These are phyloP conservation scores for honey bee (Apis mellifera) DNA, from an alignment of 1,140 invertebrate species.

Conservation along the genomic window DNA sequence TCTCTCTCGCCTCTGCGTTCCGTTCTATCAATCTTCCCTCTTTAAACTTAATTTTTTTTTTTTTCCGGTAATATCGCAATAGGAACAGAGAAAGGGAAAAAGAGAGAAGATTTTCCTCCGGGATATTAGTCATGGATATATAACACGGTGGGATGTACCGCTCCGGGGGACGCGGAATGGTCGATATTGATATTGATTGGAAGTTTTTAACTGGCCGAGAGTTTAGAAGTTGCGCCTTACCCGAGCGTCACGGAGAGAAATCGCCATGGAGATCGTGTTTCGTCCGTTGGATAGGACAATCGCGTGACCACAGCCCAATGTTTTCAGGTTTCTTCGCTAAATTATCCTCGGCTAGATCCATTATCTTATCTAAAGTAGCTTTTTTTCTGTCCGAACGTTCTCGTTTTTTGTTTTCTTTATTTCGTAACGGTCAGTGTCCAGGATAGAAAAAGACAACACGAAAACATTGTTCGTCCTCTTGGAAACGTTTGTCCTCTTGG, in stretches of 20 bases:
- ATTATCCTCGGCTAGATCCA: neutral
- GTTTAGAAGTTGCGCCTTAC: conserved; percentile 7
- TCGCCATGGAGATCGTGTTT: conserved; percentile 19
- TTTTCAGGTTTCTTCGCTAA: neutral
- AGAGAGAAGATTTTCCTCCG: conserved; percentile 19
- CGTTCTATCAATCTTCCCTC: neutral
- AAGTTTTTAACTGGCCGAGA: conserved; percentile 21
- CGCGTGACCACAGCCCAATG: conserved; percentile 1
- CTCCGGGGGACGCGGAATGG: conserved; percentile 14
- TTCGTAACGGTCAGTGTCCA: neutral
- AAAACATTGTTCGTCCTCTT: neutral
- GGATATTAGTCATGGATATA: conserved; percentile 41
- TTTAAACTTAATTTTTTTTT: conserved; percentile 50
- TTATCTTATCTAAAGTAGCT: neutral
- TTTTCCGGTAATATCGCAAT: neutral
- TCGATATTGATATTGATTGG: conserved; percentile 50
- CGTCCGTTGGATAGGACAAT: conserved; percentile 11
- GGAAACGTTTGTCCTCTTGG: too few relatives aligned
- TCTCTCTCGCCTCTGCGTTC: conserved; percentile 26
- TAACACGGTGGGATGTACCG: neutral
- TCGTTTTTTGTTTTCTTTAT: neutral
- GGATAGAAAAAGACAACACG: too few relatives aligned
- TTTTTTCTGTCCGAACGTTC: too few relatives aligned
- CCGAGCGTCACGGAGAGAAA: neutral
- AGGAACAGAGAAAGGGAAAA: too few relatives aligned